Percentiles rank a stretch among this genome's conserved stretches.
These are phyloP conservation scores for Onychomys torridus DNA, from an alignment of 2,797 vertebrate genomes.

Conservation along the genomic window DNA sequence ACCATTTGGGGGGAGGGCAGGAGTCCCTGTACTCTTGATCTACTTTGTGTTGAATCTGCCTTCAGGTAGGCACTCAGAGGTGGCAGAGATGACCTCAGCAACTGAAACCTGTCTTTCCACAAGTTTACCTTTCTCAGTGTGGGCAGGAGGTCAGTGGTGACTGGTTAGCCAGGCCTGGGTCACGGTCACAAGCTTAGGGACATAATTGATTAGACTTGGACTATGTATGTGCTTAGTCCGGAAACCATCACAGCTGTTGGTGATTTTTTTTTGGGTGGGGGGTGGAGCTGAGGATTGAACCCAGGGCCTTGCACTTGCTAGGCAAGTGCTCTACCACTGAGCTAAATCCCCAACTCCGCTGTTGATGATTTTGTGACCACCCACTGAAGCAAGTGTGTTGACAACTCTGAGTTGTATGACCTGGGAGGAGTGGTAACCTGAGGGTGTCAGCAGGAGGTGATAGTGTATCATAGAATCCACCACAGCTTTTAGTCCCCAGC, in stretches of 20 bases:
- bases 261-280: too few relatives aligned
- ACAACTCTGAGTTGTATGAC: neutral
- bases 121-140: neutral
- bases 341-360: too few relatives aligned
- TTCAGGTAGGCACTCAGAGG: neutral
- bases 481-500: neutral
- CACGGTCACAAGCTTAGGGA: neutral
- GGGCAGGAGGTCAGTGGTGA: neutral
- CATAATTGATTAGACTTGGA: neutral
- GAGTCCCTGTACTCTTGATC: neutral
- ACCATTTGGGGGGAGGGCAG: neutral
- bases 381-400: neutral
- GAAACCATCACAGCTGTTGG: neutral
- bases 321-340: too few relatives aligned
- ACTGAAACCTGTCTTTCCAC: accelerated
- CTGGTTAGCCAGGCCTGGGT: neutral
- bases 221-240: neutral
- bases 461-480: neutral
- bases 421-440: neutral
- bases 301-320: too few relatives aligned
- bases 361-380: neutral
- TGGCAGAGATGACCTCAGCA: neutral
- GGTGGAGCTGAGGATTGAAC: too few relatives aligned
- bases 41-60: neutral
- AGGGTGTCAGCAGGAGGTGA: neutral